Conservation (phyloP, 92 coral and sea anemone species). For the Umimayanthus kanabou region DNA sequence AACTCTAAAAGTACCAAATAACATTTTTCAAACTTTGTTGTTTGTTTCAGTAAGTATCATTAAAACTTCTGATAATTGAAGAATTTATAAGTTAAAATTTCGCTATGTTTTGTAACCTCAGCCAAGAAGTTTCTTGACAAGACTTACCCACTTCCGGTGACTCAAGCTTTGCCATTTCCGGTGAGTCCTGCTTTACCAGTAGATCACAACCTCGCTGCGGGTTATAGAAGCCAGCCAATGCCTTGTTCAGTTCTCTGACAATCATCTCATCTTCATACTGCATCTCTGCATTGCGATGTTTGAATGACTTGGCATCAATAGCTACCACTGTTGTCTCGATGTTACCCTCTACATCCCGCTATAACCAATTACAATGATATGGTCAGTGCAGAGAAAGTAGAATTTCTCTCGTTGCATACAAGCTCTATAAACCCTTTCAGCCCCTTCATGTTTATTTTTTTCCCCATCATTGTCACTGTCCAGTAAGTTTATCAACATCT, state of each 20-base stretch:
- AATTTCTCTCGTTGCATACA: neutral
- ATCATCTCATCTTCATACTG: constrained; percentile 64
- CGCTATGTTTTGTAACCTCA: too few relatives aligned
- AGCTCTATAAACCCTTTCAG: too few relatives aligned
- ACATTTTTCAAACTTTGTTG: too few relatives aligned
- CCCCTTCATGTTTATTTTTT: too few relatives aligned
- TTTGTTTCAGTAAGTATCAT: too few relatives aligned
- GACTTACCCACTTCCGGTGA: constrained; percentile 5
- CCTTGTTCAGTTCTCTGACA: constrained; percentile 70
- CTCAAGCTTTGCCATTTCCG: neutral
- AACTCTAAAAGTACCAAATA: too few relatives aligned
- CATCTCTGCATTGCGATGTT: constrained; percentile 25
- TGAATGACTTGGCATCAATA: constrained; percentile 67
- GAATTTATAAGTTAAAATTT: too few relatives aligned
- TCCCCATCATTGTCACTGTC: too few relatives aligned
- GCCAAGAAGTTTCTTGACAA: neutral
- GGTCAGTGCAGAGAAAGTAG: neutral
- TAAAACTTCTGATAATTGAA: too few relatives aligned
- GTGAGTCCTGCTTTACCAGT: constrained; percentile 18
- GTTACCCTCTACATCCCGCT: constrained; percentile 70
- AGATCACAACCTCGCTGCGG: constrained; percentile 56
- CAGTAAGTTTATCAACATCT: too few relatives aligned
- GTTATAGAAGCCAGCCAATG: constrained; percentile 67
- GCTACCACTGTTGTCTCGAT: constrained; percentile 66
- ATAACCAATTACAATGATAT: neutral